phyloP scores from a whole-genome alignment of 2,888 invertebrate species.

The Lucinisca nassula region DNA sequence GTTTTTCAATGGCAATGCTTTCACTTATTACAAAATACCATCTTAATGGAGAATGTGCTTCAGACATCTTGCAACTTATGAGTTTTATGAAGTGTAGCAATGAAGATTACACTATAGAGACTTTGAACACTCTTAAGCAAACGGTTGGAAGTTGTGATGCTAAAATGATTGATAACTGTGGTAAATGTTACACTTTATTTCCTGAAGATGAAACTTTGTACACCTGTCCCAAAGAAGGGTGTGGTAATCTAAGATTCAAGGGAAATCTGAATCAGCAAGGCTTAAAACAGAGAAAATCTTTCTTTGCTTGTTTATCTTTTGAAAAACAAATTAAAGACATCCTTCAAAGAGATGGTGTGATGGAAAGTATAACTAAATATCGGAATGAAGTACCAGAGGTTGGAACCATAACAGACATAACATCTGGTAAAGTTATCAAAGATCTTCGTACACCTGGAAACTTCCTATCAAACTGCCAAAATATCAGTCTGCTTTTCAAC shows the following conservation, averaged over 20 bases:
- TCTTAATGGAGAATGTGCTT: too few species aligned
- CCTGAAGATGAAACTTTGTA: too few species aligned
- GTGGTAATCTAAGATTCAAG: constrained; percentile 25
- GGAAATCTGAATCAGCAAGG: constrained; percentile 4
- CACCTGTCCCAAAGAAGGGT: too few species aligned
- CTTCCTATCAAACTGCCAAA: neutral
- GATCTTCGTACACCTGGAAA: constrained; percentile 9
- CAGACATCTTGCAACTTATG: too few species aligned
- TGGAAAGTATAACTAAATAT: neutral
- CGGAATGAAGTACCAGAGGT: neutral
- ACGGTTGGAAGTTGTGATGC: too few species aligned
- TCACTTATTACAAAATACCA: constrained; percentile 1
- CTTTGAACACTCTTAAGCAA: too few species aligned
- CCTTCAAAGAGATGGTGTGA: constrained; percentile 24
- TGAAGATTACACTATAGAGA: too few species aligned
- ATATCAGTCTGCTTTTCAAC: constrained; percentile 23
- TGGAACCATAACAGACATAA: constrained; percentile 9
- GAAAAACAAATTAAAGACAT: constrained; percentile 27
- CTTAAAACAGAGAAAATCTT: constrained; percentile 25
- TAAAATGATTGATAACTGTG: too few species aligned
- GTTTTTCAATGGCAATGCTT: neutral
- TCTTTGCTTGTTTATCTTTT: constrained; percentile 23
- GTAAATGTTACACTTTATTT: too few species aligned
- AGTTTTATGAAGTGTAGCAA: too few species aligned
- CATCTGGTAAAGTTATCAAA: neutral